Percentiles rank a stretch among this genome's conserved stretches.
phyloP scores from a whole-genome alignment of 2,113 vertebrate genomes.

The Falcunculus frontatus region DNA sequence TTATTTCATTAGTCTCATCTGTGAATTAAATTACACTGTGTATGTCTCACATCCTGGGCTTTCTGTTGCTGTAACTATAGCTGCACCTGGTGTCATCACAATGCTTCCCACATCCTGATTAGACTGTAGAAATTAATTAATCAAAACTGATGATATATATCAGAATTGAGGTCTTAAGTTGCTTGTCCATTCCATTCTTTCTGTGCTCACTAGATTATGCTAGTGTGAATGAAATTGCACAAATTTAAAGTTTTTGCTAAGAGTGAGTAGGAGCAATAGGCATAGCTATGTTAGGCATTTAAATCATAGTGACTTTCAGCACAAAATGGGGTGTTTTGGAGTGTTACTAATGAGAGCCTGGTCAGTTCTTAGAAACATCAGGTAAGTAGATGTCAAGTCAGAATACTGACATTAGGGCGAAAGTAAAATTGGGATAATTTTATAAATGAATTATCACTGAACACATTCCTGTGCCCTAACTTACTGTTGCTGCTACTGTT shows the following conservation, averaged over 20 bases:
- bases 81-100: not conserved
- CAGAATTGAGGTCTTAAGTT: constrained; percentile 5
- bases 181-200: constrained; percentile 7
- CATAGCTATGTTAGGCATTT: not conserved
- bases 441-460: not conserved
- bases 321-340: not conserved
- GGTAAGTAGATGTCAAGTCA: not conserved
- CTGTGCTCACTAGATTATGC: not conserved
- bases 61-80: not conserved
- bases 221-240: not conserved
- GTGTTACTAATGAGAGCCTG: not conserved
- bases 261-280: not conserved
- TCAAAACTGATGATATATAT: not conserved
- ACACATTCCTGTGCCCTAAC: not conserved
- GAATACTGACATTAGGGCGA: not conserved
- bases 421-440: not conserved
- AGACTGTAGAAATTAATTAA: not conserved
- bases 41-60: not conserved
- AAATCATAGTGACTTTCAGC: not conserved
- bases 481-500: not conserved
- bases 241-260: not conserved
- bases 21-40: not conserved
- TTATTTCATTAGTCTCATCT: not conserved
- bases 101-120: not conserved
- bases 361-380: not conserved